Evolutionary conservation across 2,113 vertebrate genomes (phyloP), one percentile per base, ranked within the genome.

Genomic region (Lota lota): DNA sequence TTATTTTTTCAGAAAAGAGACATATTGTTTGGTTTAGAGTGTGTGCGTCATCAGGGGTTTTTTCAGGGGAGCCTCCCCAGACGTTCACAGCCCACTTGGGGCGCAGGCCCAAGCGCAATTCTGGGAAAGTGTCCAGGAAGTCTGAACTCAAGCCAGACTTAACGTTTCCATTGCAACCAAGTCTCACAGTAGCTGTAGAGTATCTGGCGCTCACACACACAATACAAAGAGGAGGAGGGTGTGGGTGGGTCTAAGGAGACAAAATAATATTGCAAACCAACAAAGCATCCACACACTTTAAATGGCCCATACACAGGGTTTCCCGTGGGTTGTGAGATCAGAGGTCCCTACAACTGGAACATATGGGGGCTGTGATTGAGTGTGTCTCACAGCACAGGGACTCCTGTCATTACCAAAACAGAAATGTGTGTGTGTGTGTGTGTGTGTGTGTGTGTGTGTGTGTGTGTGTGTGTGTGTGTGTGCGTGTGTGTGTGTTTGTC

Each of bases 131-230:
- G 76, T 74, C 61, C 24, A 72, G 78, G 74, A 84, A 77, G 71
- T 81, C 80, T 79, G 67, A 76, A 77, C 73, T 71, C 69, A 73
- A 76, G 69, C 69, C 66, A 75, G 73, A 75, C 56, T 58, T 80
- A 85, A 74, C 58, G 64, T 88, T 78, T 54, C 89, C 84, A 84
- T 83, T 72, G 77, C 28, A 72, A 90, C 87, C 1, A 62, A 77
- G 72, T 73, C 77, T 63, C 74, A 11, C 66, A 65, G 67, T 67
- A 63, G 73, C 79, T 66, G 78, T 83, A 85, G 86, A 85, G 68
- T 66, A 17, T 76, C 54, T 78, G 78, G 69, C 57, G 4, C 1
- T 15, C 20, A 1, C 33, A 74, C 68, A 72, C 33, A 75, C 68
- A 72, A 64, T 73, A 59, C 47, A 61, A 63, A 50, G 70, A 58